Evolutionary conservation across 53 echinoderm and acorn worm genomes (phyloP).

Genomic region (Astropecten irregularis): DNA sequence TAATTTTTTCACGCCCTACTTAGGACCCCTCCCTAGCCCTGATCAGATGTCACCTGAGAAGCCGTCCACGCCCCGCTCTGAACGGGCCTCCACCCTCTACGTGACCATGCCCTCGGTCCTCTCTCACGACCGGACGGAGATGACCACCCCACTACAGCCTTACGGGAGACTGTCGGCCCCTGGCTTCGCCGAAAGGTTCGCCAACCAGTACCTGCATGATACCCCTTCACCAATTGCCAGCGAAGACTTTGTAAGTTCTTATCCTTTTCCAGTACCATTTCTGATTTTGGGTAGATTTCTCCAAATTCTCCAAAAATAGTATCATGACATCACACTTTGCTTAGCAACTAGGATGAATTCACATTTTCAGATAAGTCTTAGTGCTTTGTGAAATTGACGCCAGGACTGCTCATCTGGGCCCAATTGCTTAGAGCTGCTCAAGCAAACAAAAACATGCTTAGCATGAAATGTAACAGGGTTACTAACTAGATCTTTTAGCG

Average conservation of each 20-base stretch:
- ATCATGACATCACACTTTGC: too few relatives aligned
- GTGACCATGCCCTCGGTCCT: constrained; percentile 83
- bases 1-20: neutral
- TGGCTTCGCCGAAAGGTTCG: constrained; percentile 23
- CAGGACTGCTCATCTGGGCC: too few relatives aligned
- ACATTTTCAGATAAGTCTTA: too few relatives aligned
- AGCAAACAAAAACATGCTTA: too few relatives aligned
- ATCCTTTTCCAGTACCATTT: too few relatives aligned
- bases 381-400: too few relatives aligned
- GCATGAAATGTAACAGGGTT: too few relatives aligned
- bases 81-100: constrained; percentile 80
- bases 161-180: constrained; percentile 52
- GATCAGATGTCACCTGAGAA: constrained; percentile 61
- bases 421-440: too few relatives aligned
- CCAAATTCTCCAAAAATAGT: too few relatives aligned
- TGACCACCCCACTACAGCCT: constrained; percentile 58
- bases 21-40: constrained; percentile 81
- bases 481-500: too few relatives aligned
- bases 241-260: constrained; percentile 88
- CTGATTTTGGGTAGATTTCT: too few relatives aligned
- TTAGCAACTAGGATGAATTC: too few relatives aligned
- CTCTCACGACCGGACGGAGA: constrained; percentile 67
- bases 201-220: constrained; percentile 22
- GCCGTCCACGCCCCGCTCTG: constrained; percentile 71
- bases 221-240: constrained; percentile 70